phyloP scores from a whole-genome alignment of 2,113 vertebrate genomes.

The Clarias batrachus region DNA sequence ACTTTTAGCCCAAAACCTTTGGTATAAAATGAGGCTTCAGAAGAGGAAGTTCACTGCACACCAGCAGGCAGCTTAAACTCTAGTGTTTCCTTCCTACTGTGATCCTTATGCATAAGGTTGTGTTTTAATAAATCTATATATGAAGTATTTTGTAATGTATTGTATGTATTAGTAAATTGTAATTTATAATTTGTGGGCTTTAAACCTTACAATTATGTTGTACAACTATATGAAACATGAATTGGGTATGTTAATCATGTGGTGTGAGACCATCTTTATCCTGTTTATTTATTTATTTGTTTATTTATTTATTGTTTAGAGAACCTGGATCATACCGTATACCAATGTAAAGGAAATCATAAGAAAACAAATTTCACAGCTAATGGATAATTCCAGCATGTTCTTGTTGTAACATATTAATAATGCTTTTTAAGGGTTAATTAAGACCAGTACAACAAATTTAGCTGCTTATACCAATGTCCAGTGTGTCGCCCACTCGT shows the following conservation, averaged over 20 bases:
- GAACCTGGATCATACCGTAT: background rate
- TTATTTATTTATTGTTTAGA: too few relatives aligned
- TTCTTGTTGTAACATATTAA: background rate
- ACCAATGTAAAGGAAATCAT: background rate
- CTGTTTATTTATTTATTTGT: background rate
- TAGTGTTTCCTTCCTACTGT: too few relatives aligned
- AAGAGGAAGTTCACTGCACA: too few relatives aligned
- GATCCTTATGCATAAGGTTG: too few relatives aligned
- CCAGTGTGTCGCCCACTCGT: background rate
- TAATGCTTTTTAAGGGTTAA: background rate
- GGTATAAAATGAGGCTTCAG: too few relatives aligned
- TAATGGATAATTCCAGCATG: background rate
- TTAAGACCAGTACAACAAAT: background rate
- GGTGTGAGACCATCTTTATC: background rate
- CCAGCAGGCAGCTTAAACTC: too few relatives aligned
- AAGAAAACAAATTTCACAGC: background rate
- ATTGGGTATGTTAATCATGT: background rate
- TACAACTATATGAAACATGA: background rate
- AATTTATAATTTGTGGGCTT: background rate
- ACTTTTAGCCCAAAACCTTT: too few relatives aligned
- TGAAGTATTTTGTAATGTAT: too few relatives aligned
- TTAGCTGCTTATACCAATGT: background rate
- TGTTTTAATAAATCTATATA: too few relatives aligned
- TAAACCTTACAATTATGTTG: background rate
- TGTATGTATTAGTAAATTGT: too few relatives aligned